Evolutionary conservation across 2,113 vertebrate genomes (phyloP).

Genomic region (Sterrhoptilus dennistouni): DNA sequence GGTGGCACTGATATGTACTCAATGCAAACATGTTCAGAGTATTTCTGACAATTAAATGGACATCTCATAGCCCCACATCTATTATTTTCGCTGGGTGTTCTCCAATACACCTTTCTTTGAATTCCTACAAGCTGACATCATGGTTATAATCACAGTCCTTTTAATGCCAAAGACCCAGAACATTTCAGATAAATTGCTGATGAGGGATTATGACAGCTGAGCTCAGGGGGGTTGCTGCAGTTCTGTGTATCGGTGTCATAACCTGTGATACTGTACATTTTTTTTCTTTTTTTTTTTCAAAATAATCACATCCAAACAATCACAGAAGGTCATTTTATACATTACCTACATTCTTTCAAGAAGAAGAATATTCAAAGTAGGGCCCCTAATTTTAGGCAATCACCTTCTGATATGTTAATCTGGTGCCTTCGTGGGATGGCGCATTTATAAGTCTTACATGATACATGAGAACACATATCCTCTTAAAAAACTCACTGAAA

Average conservation of each 20-base stretch:
- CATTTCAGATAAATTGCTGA: not conserved
- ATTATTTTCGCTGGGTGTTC: not conserved
- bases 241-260: not conserved
- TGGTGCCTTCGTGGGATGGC: not conserved
- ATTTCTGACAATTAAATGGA: not conserved
- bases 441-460: not conserved
- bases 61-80: rapidly evolving
- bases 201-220: not conserved
- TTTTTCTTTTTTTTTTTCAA: not conserved
- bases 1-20: not conserved
- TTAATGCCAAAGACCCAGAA: not conserved
- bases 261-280: not conserved
- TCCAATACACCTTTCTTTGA: not conserved
- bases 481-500: not conserved
- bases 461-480: not conserved
- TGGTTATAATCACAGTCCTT: not conserved
- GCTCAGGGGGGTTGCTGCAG: not conserved
- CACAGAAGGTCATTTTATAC: not conserved
- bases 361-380: not conserved
- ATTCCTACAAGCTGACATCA: not conserved
- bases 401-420: not conserved
- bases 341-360: not conserved
- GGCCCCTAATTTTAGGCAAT: not conserved
- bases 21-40: not conserved
- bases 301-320: not conserved